phyloP scores from a whole-genome alignment of 2,113 vertebrate species.

The Bubo blakistoni region DNA sequence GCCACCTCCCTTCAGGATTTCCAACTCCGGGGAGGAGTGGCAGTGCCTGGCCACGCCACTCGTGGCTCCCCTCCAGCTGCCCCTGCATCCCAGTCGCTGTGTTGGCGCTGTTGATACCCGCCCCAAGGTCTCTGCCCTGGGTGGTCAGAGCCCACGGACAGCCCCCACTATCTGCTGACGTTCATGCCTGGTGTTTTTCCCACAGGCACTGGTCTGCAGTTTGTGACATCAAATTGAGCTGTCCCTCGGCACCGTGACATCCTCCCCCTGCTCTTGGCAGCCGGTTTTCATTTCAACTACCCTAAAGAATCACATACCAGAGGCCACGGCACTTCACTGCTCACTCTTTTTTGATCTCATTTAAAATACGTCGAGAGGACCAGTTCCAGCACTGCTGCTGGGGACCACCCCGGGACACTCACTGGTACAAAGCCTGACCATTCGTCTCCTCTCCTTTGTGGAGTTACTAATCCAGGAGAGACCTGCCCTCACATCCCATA shows the following conservation, averaged over 20 bases:
- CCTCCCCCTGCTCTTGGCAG: rapidly evolving
- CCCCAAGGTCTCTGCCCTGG: not conserved
- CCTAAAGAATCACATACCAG: not conserved
- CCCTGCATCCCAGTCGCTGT: not conserved
- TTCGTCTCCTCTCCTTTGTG: not conserved
- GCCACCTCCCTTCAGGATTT: not conserved
- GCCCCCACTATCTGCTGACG: not conserved
- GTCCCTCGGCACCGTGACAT: not conserved
- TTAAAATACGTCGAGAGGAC: not conserved
- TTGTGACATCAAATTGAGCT: not conserved
- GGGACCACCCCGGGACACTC: not conserved
- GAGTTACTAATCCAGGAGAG: not conserved
- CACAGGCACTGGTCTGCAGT: rapidly evolving
- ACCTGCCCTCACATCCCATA: not conserved
- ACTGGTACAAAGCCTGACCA: not conserved
- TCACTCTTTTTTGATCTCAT: not conserved
- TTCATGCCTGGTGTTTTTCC: not conserved
- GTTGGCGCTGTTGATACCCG: rapidly evolving
- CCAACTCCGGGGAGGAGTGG: not conserved
- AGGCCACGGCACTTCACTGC: not conserved
- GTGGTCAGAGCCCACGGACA: not conserved
- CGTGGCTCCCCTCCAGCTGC: not conserved
- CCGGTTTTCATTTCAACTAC: not conserved
- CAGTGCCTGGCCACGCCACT: rapidly evolving
- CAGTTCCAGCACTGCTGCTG: rapidly evolving